Percentiles rank a stretch among this genome's conserved stretches.
Evolutionary conservation across 2,797 vertebrate genomes (phyloP).

Genomic region (Myotis vivesi): DNA sequence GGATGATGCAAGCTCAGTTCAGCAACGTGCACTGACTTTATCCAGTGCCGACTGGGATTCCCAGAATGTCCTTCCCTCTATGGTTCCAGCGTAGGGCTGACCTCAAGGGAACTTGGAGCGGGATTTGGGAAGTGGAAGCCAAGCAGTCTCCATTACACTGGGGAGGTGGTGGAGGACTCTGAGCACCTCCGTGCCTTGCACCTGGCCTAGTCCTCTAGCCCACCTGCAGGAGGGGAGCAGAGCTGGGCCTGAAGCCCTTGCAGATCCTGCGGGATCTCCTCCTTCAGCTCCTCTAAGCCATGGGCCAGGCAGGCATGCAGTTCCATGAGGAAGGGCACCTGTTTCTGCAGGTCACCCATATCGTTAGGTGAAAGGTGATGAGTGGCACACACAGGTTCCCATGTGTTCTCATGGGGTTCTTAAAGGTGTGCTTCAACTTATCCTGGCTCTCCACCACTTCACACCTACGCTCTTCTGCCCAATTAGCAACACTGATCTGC

Average conservation of each 20-base stretch:
- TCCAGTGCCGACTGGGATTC: not conserved
- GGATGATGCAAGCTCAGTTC: not conserved
- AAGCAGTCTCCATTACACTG: not conserved
- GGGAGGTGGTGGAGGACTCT: not conserved
- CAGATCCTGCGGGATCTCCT: not conserved
- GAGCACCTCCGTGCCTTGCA: not conserved
- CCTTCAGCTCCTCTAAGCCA: not conserved
- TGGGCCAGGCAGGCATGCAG: too few species aligned
- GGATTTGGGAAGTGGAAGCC: not conserved
- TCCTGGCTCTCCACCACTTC: not conserved
- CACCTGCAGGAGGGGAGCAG: not conserved
- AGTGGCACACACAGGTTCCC: not conserved
- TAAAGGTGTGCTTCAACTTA: not conserved
- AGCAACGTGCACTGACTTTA: not conserved
- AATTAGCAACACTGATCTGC: not conserved
- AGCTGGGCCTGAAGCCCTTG: not conserved
- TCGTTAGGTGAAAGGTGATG: not conserved
- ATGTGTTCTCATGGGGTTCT: not conserved
- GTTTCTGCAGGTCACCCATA: not conserved
- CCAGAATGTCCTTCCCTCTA: slow-evolving; percentile 8
- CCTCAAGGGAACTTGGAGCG: not conserved
- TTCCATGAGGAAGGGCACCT: not conserved
- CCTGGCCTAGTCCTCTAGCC: not conserved
- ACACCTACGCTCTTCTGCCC: not conserved
- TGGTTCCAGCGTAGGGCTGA: not conserved